Evolutionary conservation across 2,797 vertebrate genomes (phyloP), one percentile per base, ranked within the genome.

Genomic region (Carcharodon carcharias): DNA sequence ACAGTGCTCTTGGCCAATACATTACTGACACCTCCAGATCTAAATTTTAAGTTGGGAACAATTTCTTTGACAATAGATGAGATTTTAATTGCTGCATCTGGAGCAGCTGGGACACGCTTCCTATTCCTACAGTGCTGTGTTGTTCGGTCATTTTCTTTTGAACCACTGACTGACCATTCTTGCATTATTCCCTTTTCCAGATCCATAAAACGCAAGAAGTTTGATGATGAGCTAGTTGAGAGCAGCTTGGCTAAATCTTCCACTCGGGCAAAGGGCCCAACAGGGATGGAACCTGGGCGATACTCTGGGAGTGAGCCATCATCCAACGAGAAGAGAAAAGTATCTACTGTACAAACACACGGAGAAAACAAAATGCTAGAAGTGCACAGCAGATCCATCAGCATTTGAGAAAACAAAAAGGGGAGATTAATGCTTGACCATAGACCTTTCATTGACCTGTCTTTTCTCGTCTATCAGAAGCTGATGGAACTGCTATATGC

Each of bases 201-300:
- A 97, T 99, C 99, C 96, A 99, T 99, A 97, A 99, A 99, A 97
- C 97, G 99, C 97, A 99, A 99, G 97, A 99, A 99, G 97, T 99
- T 99, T 97, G 99, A 99, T 21, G 99, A 99, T 97, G 99, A 99
- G 97, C 97, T 99, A 96, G 99, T 99, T 96, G 99, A 99, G 97
- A 99, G 99, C 97, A 99, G 99, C 97, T 98, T 99, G 23, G 99
- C 99, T n/a, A 99, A 99, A 96, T 99, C 99, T 1, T 99, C 99
- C 45, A 99, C 98, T 97, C 97, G 99, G 96, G 98, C 98, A 9
- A 99, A 99, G 97, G 99, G 99, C 0, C 97, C 99, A 31, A 98
- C 98, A 0, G 98, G 98, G 40, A 98, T 98, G 18, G 99, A 99
- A 97, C 98, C 98, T 0, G 98, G 99, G 23, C 98, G 99, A 96